A percentile compares a stretch with the other conserved stretches of the same genome.
These are phyloP conservation scores for Pteropus alecto DNA, from an alignment of 2,113 vertebrate species.

Conservation along the genomic window DNA sequence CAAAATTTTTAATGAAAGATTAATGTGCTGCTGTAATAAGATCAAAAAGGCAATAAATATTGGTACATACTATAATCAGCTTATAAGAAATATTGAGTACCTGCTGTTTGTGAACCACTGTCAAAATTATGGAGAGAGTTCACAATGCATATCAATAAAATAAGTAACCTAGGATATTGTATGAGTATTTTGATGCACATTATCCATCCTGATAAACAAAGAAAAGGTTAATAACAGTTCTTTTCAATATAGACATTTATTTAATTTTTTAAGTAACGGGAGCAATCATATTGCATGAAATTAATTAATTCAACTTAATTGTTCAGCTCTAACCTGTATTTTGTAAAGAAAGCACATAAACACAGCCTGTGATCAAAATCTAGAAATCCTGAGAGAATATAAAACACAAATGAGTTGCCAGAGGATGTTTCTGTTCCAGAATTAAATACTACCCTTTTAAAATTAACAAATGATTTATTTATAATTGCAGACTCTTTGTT, in stretches of 20 bases:
- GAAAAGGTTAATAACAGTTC: not conserved
- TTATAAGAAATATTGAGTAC: not conserved
- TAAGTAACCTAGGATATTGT: not conserved
- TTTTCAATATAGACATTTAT: not conserved
- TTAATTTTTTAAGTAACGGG: conserved; percentile 28
- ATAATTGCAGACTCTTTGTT: not conserved
- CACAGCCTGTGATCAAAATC: not conserved
- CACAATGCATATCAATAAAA: not conserved
- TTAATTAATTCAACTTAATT: conserved; percentile 42
- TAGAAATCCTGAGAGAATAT: conserved; percentile 5
- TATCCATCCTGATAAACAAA: not conserved
- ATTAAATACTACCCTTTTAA: not conserved
- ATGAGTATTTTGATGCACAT: not conserved
- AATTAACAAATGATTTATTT: conserved; percentile 45
- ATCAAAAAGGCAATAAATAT: not conserved
- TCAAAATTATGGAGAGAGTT: conserved; percentile 8
- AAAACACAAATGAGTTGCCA: not conserved
- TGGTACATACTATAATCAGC: not conserved
- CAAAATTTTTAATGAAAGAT: not conserved
- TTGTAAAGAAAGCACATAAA: conserved; percentile 7
- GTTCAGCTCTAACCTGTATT: not conserved
- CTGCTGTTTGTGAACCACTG: not conserved
- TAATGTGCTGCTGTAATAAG: not conserved
- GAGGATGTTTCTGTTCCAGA: not conserved
- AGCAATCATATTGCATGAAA: conserved; percentile 39